Evolutionary conservation across 1,140 invertebrate species (phyloP).

Genomic region (Dendrolimus punctatus): DNA sequence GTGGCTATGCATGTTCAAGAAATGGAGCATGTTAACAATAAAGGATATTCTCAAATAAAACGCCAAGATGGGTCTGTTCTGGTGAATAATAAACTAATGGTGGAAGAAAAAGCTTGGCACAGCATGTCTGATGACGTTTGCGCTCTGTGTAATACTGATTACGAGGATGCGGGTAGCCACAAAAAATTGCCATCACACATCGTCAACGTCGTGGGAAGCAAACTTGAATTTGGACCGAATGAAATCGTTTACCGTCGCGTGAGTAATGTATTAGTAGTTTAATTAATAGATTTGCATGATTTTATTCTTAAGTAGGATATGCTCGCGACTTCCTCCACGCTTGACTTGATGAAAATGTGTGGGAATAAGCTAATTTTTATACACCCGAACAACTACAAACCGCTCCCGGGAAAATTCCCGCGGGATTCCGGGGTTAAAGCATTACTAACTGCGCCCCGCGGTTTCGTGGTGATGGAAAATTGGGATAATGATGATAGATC

Average conservation of each 20-base stretch:
- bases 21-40: conserved; percentile 18
- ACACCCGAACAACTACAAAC: too few relatives aligned
- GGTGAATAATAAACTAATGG: conserved; percentile 20
- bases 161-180: conserved; percentile 19
- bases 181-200: conserved; percentile 19
- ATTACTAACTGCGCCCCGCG: too few relatives aligned
- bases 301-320: too few relatives aligned
- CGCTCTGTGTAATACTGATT: conserved; percentile 25
- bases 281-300: too few relatives aligned
- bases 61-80: conserved; percentile 15
- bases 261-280: conserved; percentile 3
- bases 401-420: too few relatives aligned
- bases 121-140: conserved; percentile 25
- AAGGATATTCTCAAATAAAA: conserved; percentile 14
- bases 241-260: conserved; percentile 28
- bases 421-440: too few relatives aligned
- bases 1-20: conserved; percentile 23
- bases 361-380: too few relatives aligned
- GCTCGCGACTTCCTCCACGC: too few relatives aligned
- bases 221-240: conserved; percentile 16
- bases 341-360: too few relatives aligned
- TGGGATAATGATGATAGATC: too few relatives aligned
- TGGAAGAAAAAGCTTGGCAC: conserved; percentile 30
- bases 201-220: conserved; percentile 27
- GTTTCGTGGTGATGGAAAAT: too few relatives aligned